Conservation (phyloP, 2,888 invertebrate species). For the Leptinotarsa juncta region DNA sequence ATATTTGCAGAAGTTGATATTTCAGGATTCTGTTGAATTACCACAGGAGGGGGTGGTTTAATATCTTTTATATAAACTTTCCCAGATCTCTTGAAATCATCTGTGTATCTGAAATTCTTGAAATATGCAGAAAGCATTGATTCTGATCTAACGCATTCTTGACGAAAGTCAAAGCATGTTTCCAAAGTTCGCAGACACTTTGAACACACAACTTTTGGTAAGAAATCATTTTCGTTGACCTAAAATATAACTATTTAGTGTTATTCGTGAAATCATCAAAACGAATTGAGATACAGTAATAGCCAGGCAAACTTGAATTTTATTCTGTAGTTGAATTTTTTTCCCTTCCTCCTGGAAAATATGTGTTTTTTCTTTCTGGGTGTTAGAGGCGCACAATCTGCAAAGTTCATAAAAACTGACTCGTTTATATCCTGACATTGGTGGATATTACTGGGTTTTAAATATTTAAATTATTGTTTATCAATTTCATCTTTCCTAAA, state of each 20-base stretch:
- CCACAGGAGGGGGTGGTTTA: conserved; percentile 34
- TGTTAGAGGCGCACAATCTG: conserved; percentile 76
- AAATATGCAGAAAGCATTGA: conserved; percentile 76
- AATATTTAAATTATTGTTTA: conserved; percentile 16
- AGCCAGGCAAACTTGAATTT: conserved; percentile 75
- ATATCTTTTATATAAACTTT: conserved; percentile 73
- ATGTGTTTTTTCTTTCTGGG: conserved; percentile 74
- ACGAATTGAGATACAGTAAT: conserved; percentile 68
- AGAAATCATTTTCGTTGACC: conserved; percentile 76
- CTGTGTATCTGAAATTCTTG: conserved; percentile 71
- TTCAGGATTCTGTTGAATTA: conserved; percentile 34
- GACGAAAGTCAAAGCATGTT: conserved; percentile 72
- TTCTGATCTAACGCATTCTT: conserved; percentile 75
- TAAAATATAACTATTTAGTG: conserved; percentile 55
- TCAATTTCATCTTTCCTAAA: neutral
- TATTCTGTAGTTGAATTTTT: conserved; percentile 73
- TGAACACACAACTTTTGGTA: conserved; percentile 77
- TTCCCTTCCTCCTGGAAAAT: conserved; percentile 76
- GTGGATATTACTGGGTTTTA: conserved; percentile 31
- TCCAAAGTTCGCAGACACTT: conserved; percentile 74
- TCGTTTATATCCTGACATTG: conserved; percentile 76
- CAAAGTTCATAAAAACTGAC: conserved; percentile 80
- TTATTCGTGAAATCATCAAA: neutral
- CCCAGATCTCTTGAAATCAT: conserved; percentile 73
- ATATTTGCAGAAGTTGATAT: conserved; percentile 38